A percentile compares a stretch with the other conserved stretches of the same genome.
phyloP scores from a whole-genome alignment of 1,140 invertebrate genomes.

The Calephelis virginiensis region DNA sequence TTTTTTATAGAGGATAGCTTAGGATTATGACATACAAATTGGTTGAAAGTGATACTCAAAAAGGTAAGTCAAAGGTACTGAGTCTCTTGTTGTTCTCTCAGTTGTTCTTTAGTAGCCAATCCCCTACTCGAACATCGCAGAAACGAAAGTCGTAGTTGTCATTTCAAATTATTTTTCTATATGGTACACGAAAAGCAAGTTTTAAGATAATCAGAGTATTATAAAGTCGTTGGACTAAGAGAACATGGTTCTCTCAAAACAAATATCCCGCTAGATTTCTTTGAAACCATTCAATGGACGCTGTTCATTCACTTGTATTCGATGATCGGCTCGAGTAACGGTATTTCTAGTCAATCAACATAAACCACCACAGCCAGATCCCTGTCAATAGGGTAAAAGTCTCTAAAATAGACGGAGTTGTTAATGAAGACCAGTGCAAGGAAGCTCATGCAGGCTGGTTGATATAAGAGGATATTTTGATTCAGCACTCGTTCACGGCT shows the following conservation, averaged over 20 bases:
- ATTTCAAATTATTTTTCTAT: no score
- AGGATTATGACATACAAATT: no score
- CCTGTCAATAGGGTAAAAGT: neutral
- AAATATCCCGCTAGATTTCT: conserved; percentile 34
- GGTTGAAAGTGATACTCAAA: no score
- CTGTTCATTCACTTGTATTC: conserved; percentile 44
- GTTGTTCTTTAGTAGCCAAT: no score
- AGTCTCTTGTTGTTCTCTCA: no score
- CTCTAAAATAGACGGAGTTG: conserved; percentile 19
- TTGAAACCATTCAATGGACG: conserved; percentile 44
- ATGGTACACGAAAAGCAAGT: no score
- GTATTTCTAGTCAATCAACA: conserved; percentile 43
- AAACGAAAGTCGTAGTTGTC: no score
- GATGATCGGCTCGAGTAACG: conserved; percentile 38
- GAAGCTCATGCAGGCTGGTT: conserved; percentile 30
- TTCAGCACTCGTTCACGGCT: conserved; percentile 41
- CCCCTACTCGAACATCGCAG: no score
- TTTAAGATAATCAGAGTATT: no score
- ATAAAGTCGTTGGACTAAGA: no score
- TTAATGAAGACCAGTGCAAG: conserved; percentile 29
- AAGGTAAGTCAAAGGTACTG: no score
- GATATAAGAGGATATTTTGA: conserved; percentile 49
- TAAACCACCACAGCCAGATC: conserved; percentile 31
- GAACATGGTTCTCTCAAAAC: neutral
- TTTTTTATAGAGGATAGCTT: no score